Evolutionary conservation across 2,888 invertebrate species (phyloP).

Genomic region (Cephus sareptanus): DNA sequence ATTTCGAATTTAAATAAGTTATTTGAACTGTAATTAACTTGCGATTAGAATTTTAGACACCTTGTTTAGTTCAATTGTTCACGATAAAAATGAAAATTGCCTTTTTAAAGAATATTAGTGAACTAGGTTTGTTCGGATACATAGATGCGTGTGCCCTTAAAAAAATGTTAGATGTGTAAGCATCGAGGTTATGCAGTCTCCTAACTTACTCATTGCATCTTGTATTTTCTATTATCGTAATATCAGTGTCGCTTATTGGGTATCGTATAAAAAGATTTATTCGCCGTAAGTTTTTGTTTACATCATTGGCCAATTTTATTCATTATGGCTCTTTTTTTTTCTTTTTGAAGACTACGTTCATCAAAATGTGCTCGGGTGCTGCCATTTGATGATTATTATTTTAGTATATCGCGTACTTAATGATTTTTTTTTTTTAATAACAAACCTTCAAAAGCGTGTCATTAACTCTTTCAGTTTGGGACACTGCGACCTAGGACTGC

Average conservation of each 20-base stretch:
- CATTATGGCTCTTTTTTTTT: neutral
- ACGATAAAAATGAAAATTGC: neutral
- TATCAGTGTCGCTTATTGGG: neutral
- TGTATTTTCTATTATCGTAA: neutral
- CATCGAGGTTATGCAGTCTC: neutral
- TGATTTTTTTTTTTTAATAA: neutral
- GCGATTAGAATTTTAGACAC: neutral
- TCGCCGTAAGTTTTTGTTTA: neutral
- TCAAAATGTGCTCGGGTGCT: neutral
- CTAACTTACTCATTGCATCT: neutral
- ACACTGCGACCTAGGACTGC: neutral
- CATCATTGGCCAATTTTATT: neutral
- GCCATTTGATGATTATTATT: slow-evolving; percentile 31
- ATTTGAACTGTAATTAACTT: neutral
- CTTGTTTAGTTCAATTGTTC: neutral
- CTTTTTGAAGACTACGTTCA: neutral
- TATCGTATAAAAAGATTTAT: neutral
- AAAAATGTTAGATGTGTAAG: neutral
- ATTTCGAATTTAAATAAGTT: neutral
- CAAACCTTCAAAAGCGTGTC: neutral
- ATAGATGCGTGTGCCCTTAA: neutral
- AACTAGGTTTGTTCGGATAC: neutral
- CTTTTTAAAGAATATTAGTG: neutral
- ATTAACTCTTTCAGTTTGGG: neutral
- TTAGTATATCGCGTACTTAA: slow-evolving; percentile 40